A percentile compares a stretch with the other conserved stretches of the same genome.
phyloP scores from a whole-genome alignment of 1,140 invertebrate genomes.

The Arctopsyche grandis region DNA sequence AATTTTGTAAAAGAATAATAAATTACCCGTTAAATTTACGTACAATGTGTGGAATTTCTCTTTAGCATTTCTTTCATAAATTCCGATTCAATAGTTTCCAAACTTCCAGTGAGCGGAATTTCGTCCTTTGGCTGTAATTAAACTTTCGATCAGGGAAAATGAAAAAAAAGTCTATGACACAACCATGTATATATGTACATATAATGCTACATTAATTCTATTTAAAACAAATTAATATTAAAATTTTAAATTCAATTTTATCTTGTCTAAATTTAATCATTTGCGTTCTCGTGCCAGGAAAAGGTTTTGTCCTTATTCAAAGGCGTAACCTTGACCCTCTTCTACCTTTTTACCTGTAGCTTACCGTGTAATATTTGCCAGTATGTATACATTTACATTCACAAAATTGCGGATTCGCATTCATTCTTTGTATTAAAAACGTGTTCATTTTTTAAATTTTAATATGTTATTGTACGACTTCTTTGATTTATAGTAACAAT shows the following conservation, averaged over 20 bases:
- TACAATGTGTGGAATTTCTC: background rate
- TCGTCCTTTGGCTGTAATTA: background rate
- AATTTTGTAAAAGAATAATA: no score
- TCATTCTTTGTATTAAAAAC: slow-evolving; percentile 5
- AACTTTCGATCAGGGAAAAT: background rate
- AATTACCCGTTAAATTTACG: background rate
- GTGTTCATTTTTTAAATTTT: background rate
- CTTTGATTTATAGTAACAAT: slow-evolving; percentile 17
- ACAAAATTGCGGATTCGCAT: slow-evolving; percentile 7
- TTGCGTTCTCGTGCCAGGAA: background rate
- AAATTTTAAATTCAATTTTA: background rate
- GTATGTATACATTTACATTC: background rate
- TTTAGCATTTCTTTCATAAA: slow-evolving; percentile 7
- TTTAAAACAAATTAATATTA: no score
- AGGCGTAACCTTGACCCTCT: slow-evolving; percentile 31
- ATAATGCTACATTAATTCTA: no score
- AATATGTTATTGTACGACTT: slow-evolving; percentile 4
- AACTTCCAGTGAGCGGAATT: background rate
- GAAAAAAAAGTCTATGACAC: no score
- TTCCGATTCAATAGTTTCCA: background rate
- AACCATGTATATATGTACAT: no score
- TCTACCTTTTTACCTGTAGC: slow-evolving; percentile 22
- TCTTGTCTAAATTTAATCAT: background rate
- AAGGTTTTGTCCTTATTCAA: slow-evolving; percentile 21
- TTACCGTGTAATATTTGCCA: background rate